Percentiles rank a stretch among this genome's conserved stretches.
Evolutionary conservation across 1,140 invertebrate species (phyloP).

Genomic region (Melipona quadrifasciata): DNA sequence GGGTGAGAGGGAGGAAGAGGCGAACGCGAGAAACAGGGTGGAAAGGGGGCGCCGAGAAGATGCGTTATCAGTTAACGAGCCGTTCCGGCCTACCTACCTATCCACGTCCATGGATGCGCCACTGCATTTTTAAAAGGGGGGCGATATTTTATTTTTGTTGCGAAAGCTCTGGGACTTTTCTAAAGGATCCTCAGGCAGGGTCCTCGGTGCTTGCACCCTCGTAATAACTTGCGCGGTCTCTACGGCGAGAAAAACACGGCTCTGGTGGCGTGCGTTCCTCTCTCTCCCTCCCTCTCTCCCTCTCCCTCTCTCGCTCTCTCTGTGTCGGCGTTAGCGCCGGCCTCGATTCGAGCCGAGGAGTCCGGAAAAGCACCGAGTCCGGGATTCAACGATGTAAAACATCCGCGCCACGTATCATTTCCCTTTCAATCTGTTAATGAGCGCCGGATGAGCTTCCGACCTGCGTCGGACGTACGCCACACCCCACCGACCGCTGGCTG

Average conservation of each 20-base stretch:
- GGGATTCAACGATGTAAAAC: conserved; percentile 47
- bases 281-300: too few relatives aligned
- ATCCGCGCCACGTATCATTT: conserved; percentile 44
- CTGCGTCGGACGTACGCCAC: background rate
- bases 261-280: conserved; percentile 10
- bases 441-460: conserved; percentile 13
- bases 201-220: conserved; percentile 39
- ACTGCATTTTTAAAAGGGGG: conserved; percentile 45
- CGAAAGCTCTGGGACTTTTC: conserved; percentile 38
- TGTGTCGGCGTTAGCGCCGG: background rate
- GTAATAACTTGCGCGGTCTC: conserved; percentile 32
- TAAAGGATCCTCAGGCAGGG: conserved; percentile 38
- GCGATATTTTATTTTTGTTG: conserved; percentile 48
- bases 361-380: background rate
- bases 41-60: background rate
- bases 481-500: background rate
- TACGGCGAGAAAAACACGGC: conserved; percentile 40
- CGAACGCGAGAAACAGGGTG: background rate
- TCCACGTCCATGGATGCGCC: conserved; percentile 23
- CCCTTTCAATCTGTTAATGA: conserved; percentile 51
- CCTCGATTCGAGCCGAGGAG: conserved; percentile 14
- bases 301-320: too few relatives aligned
- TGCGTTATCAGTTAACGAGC: conserved; percentile 52
- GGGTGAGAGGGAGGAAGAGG: background rate
- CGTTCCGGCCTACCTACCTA: conserved; percentile 22